Base-by-base conservation (phyloP, 1,140 invertebrate species). In the Trachymyrmex septentrionalis region DNA sequence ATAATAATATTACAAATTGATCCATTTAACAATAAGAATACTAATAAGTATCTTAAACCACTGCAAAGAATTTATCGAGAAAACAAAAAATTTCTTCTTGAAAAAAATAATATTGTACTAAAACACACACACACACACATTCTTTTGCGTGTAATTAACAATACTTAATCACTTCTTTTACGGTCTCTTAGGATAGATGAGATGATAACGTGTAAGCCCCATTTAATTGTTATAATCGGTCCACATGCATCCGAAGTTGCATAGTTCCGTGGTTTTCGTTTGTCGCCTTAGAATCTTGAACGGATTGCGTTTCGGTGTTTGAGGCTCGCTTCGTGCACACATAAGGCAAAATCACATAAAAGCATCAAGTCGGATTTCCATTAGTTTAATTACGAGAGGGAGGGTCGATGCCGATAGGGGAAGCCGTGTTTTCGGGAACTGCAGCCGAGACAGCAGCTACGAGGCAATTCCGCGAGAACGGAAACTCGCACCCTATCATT, bases 341-440 rank as follows among this genome's bases (percentile, higher is more conserved):
- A 86, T 50, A 80, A 66, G 34, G 67, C 50, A n/a, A 0, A 77
- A 59, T 86, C 86, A 86, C 82, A 88, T 86, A 91, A 91, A 91
- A 90, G 89, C 89, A 67, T 67, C 61, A 86, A 63, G 61, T 71
- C 61, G 87, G 81, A 71, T 91, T 92, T 94, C 93, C 93, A 94
- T 94, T 94, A 94, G 90, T 93, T 94, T 93, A 92, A 94, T 94
- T 94, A 94, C 91, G 81, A 75, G 86, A 85, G 86, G 88, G 85
- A 27, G 16, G 64, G 38, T 88, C 72, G 86, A 72, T 84, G 61
- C 76, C 84, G 44, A 53, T 71, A 80, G 55, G 77, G 55, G 73
- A 50, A 86, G 85, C 86, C 89, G 87, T 77, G 85, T 80, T 75
- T 86, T 86, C 73, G 78, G 87, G 71, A 86, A 71, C 86, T 61